These are phyloP conservation scores for Dichetophora obliterata DNA, from an alignment of 2,888 invertebrate genomes.

Conservation along the genomic window DNA sequence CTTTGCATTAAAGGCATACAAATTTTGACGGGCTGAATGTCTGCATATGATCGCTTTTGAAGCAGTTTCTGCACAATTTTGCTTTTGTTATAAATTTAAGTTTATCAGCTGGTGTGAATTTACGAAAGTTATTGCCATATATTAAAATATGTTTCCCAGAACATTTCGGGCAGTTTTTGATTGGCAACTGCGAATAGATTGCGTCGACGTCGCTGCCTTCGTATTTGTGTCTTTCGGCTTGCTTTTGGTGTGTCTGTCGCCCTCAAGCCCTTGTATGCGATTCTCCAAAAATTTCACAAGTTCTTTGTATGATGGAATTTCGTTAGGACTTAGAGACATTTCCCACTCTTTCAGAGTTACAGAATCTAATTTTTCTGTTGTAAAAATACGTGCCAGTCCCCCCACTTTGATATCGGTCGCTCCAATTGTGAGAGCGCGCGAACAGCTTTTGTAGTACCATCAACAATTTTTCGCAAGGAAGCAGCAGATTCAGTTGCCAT, in stretches of 20 bases:
- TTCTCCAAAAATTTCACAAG: slow-evolving; percentile 33
- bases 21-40: no score
- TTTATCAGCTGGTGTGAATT: no score
- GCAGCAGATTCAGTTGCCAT: slow-evolving; percentile 21
- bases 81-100: no score
- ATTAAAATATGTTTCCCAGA: no score
- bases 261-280: slow-evolving; percentile 37
- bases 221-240: neutral
- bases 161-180: no score
- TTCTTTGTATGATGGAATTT: slow-evolving; percentile 25
- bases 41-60: no score
- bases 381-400: slow-evolving; percentile 43
- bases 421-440: slow-evolving; percentile 33
- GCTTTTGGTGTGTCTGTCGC: neutral
- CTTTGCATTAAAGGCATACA: no score
- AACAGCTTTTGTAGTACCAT: slow-evolving; percentile 37
- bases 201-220: no score
- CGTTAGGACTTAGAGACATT: slow-evolving; percentile 32
- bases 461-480: slow-evolving; percentile 8
- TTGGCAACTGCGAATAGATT: no score
- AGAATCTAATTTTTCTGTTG: slow-evolving; percentile 40
- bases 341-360: slow-evolving; percentile 41
- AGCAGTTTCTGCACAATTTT: no score
- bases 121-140: no score
- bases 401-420: slow-evolving; percentile 37